phyloP scores from a whole-genome alignment of 2,888 invertebrate genomes.

The Hartigia nigra region DNA sequence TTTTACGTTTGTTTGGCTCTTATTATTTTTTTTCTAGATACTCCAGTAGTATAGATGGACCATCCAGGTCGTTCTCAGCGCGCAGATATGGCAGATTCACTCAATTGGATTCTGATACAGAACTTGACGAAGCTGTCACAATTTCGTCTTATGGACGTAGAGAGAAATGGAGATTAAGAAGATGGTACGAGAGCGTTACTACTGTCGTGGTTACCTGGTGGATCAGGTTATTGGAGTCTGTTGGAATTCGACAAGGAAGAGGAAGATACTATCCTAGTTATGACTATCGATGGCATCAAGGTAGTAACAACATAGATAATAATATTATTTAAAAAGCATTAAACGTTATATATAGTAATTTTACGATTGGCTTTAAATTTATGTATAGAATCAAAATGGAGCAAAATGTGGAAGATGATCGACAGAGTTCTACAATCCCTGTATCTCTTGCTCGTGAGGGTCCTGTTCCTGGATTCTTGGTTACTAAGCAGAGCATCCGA shows the following conservation, averaged over 20 bases:
- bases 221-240: constrained; percentile 39
- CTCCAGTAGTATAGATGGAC: background rate
- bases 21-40: background rate
- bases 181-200: constrained; percentile 34
- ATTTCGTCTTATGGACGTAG: constrained; percentile 25
- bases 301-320: constrained; percentile 24
- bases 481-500: constrained; percentile 50
- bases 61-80: background rate
- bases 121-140: constrained; percentile 46
- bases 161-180: constrained; percentile 36
- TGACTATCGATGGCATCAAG: constrained; percentile 44
- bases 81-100: constrained; percentile 31
- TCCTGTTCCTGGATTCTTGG: constrained; percentile 58
- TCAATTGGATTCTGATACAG: constrained; percentile 52
- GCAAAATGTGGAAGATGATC: constrained; percentile 38
- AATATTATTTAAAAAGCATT: background rate
- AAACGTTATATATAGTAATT: constrained; percentile 22
- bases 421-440: constrained; percentile 44
- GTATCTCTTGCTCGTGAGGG: constrained; percentile 52
- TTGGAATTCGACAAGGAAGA: constrained; percentile 42
- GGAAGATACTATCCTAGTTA: constrained; percentile 41
- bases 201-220: constrained; percentile 38
- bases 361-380: background rate
- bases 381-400: constrained; percentile 52
- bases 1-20: background rate